A percentile compares a stretch with the other conserved stretches of the same genome.
These are phyloP conservation scores for Ptychobarbus kaznakovi DNA, from an alignment of 2,797 vertebrate species.

Conservation along the genomic window DNA sequence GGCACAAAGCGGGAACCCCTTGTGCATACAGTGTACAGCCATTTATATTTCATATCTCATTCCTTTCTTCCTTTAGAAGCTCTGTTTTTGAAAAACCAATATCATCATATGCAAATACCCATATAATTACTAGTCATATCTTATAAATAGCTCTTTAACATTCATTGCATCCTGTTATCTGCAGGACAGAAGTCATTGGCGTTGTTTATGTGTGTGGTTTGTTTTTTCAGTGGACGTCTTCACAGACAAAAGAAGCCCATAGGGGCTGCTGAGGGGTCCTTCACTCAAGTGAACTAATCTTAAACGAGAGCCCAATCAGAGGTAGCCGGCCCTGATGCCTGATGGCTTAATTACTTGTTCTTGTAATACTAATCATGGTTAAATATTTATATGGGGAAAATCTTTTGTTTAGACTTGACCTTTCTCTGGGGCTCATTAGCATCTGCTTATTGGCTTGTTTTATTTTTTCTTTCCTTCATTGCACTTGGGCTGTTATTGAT, in stretches of 20 bases:
- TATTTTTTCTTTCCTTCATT: slow-evolving; percentile 39
- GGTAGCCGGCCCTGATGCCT: slow-evolving; percentile 36
- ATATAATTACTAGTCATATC: slow-evolving; percentile 24
- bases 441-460: slow-evolving; percentile 71
- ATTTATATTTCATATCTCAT: neutral
- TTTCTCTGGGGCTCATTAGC: slow-evolving; percentile 78
- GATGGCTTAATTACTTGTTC: slow-evolving; percentile 76
- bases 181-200: neutral
- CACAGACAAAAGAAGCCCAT: slow-evolving; percentile 42
- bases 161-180: slow-evolving; percentile 31
- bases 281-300: slow-evolving; percentile 48
- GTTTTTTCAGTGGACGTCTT: slow-evolving; percentile 17
- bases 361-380: slow-evolving; percentile 78
- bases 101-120: slow-evolving; percentile 18
- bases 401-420: slow-evolving; percentile 83
- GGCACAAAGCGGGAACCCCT: neutral
- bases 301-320: slow-evolving; percentile 57
- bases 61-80: neutral
- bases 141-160: slow-evolving; percentile 16
- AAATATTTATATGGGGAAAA: slow-evolving; percentile 81
- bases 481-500: slow-evolving; percentile 73
- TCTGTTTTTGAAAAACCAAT: neutral
- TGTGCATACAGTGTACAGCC: neutral
- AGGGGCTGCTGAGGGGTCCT: slow-evolving; percentile 33
- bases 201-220: slow-evolving; percentile 11